These are phyloP conservation scores for Vidua chalybeata DNA, from an alignment of 2,113 vertebrate species.

Conservation along the genomic window DNA sequence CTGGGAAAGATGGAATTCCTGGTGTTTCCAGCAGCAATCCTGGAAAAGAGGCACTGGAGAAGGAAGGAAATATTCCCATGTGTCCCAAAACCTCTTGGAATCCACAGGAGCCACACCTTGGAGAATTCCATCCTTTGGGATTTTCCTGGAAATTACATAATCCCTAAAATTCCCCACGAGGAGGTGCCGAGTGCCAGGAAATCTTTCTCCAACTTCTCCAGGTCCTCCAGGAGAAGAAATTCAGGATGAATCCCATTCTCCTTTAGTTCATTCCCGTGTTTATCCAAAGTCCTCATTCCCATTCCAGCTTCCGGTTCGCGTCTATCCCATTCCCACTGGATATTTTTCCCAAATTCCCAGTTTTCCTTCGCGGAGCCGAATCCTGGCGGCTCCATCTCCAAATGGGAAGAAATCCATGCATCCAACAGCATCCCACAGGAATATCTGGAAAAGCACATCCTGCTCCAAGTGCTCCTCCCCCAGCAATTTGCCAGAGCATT, in stretches of 20 bases:
- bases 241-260: neutral
- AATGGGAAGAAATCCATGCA: neutral
- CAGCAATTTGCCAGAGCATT: neutral
- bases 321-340: neutral
- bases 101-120: neutral
- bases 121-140: neutral
- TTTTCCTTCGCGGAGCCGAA: neutral
- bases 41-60: neutral
- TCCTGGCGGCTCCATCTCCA: accelerated
- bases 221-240: neutral
- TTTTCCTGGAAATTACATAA: neutral
- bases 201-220: neutral
- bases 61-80: neutral
- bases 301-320: accelerated
- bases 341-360: neutral
- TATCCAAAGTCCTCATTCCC: neutral
- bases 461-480: neutral
- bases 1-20: neutral
- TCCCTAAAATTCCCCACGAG: neutral
- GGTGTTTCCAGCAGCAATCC: neutral
- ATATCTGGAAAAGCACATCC: neutral
- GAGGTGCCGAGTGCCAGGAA: neutral
- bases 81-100: neutral
- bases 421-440: neutral
- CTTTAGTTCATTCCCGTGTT: accelerated